These are phyloP conservation scores for Heterotilapia buettikoferi DNA, from an alignment of 2,113 vertebrate species.

Conservation along the genomic window DNA sequence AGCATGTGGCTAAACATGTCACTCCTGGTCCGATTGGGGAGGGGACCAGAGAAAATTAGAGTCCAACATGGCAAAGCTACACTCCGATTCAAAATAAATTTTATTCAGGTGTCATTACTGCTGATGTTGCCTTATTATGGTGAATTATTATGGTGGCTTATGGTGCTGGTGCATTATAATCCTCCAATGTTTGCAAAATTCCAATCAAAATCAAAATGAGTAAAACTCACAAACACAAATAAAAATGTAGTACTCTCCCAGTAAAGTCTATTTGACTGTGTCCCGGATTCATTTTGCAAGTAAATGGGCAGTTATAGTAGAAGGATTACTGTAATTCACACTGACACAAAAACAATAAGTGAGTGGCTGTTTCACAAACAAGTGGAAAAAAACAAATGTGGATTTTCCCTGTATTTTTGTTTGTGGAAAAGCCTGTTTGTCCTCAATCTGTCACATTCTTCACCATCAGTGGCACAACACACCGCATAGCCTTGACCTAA, in stretches of 20 bases:
- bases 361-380: constrained; percentile 60
- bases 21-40: background rate
- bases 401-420: constrained; percentile 65
- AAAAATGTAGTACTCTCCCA: background rate
- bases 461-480: constrained; percentile 43
- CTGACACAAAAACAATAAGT: constrained; percentile 67
- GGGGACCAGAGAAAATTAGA: background rate
- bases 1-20: background rate
- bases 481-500: constrained; percentile 63
- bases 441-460: constrained; percentile 66
- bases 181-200: constrained; percentile 1
- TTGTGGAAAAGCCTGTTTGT: constrained; percentile 66
- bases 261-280: background rate
- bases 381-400: constrained; percentile 50
- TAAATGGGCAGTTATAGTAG: constrained; percentile 14
- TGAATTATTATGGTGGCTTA: background rate
- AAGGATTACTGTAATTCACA: constrained; percentile 46
- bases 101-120: background rate
- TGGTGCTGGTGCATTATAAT: background rate
- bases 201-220: background rate
- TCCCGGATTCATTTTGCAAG: background rate
- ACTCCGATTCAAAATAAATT: background rate
- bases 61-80: background rate
- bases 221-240: background rate
- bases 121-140: background rate